phyloP scores from a whole-genome alignment of 92 coral and sea anemone species.

The Phenganax subtilis region DNA sequence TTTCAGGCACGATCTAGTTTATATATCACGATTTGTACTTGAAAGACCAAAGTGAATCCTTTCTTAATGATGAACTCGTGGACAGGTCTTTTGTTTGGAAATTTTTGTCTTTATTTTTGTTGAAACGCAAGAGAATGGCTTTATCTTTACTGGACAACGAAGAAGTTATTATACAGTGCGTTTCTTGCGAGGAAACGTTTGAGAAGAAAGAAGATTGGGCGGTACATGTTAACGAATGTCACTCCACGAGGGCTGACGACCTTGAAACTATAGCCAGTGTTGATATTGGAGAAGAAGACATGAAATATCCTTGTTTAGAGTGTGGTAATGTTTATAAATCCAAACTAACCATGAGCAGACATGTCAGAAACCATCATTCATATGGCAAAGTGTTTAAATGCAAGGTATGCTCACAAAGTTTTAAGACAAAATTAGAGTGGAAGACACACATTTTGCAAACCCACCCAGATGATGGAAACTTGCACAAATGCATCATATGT shows the following conservation, averaged over 20 bases:
- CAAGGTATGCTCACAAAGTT: neutral
- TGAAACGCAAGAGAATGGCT: neutral
- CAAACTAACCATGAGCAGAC: neutral
- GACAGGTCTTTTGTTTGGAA: no score
- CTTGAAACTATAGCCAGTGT: neutral
- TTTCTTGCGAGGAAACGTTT: conserved; percentile 3
- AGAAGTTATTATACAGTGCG: neutral
- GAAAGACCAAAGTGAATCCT: no score
- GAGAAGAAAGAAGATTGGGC: neutral
- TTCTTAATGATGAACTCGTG: no score
- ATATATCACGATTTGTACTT: no score
- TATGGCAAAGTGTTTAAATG: conserved; percentile 1
- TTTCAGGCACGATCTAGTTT: no score
- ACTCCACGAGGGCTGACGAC: neutral
- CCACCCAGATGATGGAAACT: neutral
- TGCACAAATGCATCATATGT: conserved; percentile 5
- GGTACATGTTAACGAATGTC: neutral
- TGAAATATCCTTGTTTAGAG: neutral
- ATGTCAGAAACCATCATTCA: conserved; percentile 7
- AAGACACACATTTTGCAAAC: neutral
- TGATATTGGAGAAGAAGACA: neutral
- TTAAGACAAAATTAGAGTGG: neutral
- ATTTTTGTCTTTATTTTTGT: no score
- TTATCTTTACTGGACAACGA: neutral
- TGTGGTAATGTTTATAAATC: conserved; percentile 37